phyloP scores from a whole-genome alignment of 1,140 invertebrate species.

The Temnothorax longispinosus region DNA sequence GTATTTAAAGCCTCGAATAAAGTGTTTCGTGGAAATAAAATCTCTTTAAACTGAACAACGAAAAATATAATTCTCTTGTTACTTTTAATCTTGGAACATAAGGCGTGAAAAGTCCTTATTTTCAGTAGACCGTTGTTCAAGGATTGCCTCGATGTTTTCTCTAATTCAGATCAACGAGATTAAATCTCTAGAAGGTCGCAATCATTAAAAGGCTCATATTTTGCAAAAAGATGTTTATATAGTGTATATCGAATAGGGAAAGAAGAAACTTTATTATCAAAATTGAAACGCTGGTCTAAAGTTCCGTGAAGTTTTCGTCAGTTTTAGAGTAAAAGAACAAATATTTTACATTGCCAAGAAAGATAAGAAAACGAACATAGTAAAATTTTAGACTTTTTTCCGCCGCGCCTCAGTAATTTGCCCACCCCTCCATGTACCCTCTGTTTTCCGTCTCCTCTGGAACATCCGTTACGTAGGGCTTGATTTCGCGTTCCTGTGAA shows the following conservation, averaged over 20 bases:
- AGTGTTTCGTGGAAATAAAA: not conserved
- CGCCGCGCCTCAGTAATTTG: not conserved
- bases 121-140: not conserved
- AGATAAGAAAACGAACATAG: not conserved
- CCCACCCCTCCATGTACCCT: not conserved
- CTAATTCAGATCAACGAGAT: not conserved
- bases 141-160: not conserved
- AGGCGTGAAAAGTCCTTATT: not conserved
- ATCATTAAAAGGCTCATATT: not conserved
- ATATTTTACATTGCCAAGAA: not conserved
- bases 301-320: not conserved
- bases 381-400: not conserved
- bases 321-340: not conserved
- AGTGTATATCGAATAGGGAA: not conserved
- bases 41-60: not conserved
- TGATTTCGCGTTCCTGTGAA: slow-evolving; percentile 15
- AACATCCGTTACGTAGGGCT: not conserved
- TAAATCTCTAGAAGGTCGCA: not conserved
- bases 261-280: not conserved
- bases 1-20: not conserved
- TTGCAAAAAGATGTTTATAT: not conserved
- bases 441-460: not conserved
- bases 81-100: not conserved
- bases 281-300: not conserved
- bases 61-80: not conserved